These are phyloP conservation scores for Caprella mutica DNA, from an alignment of 2,888 invertebrate species.

Conservation along the genomic window DNA sequence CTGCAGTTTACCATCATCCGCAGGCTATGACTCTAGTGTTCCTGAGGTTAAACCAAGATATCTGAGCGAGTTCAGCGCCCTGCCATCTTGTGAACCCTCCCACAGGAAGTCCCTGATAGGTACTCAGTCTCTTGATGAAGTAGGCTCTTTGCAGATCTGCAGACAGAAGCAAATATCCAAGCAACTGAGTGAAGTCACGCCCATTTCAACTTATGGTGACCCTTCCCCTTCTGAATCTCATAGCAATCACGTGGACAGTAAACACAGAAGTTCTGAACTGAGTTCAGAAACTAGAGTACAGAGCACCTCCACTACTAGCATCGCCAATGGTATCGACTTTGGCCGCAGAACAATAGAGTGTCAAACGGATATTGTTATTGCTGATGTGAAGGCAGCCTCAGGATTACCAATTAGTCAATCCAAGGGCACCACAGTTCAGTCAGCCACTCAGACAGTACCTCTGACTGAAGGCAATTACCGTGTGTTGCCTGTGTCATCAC, in stretches of 20 bases:
- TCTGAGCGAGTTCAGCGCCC: too few relatives aligned
- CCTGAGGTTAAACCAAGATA: too few relatives aligned
- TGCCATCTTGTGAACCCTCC: too few relatives aligned
- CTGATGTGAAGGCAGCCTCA: slow-evolving; percentile 5
- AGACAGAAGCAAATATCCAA: too few relatives aligned
- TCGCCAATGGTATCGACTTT: neutral
- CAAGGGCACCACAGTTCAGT: neutral
- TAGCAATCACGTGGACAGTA: too few relatives aligned
- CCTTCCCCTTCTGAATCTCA: neutral
- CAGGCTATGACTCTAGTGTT: too few relatives aligned
- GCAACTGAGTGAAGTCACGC: slow-evolving; percentile 31
- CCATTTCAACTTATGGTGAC: slow-evolving; percentile 21
- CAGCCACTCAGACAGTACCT: slow-evolving; percentile 1
- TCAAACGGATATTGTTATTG: slow-evolving; percentile 2
- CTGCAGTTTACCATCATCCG: too few relatives aligned
- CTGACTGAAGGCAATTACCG: too few relatives aligned
- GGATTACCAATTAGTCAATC: neutral
- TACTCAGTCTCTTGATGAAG: slow-evolving; percentile 3
- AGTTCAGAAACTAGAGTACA: neutral
- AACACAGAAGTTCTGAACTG: neutral
- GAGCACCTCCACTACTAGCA: neutral
- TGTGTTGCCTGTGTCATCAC: too few relatives aligned
- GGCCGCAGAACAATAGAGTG: slow-evolving; percentile 8
- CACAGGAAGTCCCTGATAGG: slow-evolving; percentile 2
- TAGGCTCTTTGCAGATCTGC: too few relatives aligned